Base-by-base conservation (phyloP, 2,797 vertebrate species). In the Epinephelus malabaricus region DNA sequence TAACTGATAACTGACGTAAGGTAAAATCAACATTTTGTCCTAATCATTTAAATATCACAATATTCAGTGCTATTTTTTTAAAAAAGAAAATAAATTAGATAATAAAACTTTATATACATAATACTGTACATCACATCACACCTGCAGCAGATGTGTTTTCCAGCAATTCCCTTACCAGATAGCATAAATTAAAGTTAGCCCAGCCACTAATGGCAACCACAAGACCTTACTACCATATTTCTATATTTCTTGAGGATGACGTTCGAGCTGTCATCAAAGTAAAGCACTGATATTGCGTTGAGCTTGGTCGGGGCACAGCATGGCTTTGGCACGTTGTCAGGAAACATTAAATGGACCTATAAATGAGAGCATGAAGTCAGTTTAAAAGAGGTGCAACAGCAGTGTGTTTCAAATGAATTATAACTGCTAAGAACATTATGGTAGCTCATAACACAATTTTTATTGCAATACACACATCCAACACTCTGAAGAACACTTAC, bases 211-310 rank as follows among this genome's bases (percentile, higher is more conserved):
- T 99, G 98, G 92, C 98, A 99, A 73, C 98, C 98, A 85, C 98
- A 99, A 59, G 98, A 99, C 78, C 98, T 96, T 34, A 99, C 98
- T 12, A 99, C 98, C 98, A 99, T 99, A 89, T 99, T 99, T 91
- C 98, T 97, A 85, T 99, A 99, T 92, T 99, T 99, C 94, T 99
- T 99, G 91, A 99, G 95, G 93, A 99, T 99, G 79, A 99, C 98
- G 34, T 99, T 99, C 81, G 98, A 99, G 90, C 98, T 99, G 93
- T 99, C 98, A 81, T 99, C 98, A 92, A 99, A 99, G 92, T 99
- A 99, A 70, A 99, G 96, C 59, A 99, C 98, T 43, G 98, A 99
- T 94, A 99, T 99, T 72, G 98, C 97, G 0, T 99, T 99, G 92
- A 99, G 95, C 90, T 99, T 99, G 87, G 98, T 99, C 49, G 98